phyloP scores from a whole-genome alignment of 1,140 invertebrate genomes.

The Potamilus streckersoni region DNA sequence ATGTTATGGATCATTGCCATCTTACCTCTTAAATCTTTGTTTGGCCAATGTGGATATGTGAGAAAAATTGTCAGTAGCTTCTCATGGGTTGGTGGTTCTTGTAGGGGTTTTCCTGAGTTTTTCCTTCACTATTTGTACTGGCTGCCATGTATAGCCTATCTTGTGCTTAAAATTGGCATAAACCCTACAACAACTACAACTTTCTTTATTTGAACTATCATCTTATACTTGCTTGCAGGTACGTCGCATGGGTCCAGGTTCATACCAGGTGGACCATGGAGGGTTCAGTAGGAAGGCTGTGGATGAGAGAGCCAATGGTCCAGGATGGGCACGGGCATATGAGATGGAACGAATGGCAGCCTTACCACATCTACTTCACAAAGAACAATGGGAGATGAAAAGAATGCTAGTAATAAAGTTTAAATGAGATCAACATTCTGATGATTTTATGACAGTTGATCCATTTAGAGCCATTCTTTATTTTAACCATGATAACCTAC shows the following conservation, averaged over 20 bases:
- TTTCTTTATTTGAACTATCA: too few relatives aligned
- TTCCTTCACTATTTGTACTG: too few relatives aligned
- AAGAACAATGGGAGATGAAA: slow-evolving; percentile 64
- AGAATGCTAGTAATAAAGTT: slow-evolving; percentile 46
- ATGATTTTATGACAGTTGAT: too few relatives aligned
- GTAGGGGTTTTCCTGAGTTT: too few relatives aligned
- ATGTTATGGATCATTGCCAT: too few relatives aligned
- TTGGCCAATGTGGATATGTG: too few relatives aligned
- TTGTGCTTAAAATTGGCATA: too few relatives aligned
- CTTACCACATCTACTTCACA: slow-evolving; percentile 61
- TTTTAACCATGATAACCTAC: not conserved
- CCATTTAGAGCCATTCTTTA: not conserved
- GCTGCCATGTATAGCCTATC: too few relatives aligned
- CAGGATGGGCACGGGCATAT: slow-evolving; percentile 61
- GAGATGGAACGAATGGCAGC: slow-evolving; percentile 60
- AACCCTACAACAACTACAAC: not conserved
- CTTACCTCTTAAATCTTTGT: too few relatives aligned
- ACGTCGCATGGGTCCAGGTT: slow-evolving; percentile 56
- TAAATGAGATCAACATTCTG: too few relatives aligned
- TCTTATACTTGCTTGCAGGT: slow-evolving; percentile 26
- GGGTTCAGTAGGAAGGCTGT: slow-evolving; percentile 52
- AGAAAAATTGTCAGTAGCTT: too few relatives aligned
- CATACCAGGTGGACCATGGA: slow-evolving; percentile 50
- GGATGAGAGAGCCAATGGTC: slow-evolving; percentile 47
- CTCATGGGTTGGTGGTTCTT: too few relatives aligned